Base-by-base conservation (phyloP, 2,113 vertebrate species). In the Ciconia boyciana region DNA sequence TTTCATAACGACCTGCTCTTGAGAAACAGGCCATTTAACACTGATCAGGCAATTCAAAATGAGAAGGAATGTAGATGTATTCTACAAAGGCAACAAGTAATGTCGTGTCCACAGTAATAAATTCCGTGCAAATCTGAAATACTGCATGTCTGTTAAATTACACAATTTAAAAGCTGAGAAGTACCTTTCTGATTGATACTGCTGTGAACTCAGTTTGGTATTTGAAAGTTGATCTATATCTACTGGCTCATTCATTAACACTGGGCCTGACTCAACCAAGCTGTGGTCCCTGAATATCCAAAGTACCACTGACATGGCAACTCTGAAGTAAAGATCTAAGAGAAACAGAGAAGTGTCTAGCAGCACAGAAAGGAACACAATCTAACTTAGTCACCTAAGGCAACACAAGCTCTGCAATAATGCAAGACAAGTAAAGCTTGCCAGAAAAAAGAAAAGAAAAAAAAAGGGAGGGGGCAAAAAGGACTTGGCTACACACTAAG, bases 91-190 rank as follows among this genome's bases (percentile, higher is more conserved):
- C 11, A 81, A 61, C 16, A 46, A 90, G 26, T 31, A 54, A n/a
- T 9, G 19, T 15, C 0, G 0, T 4, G 4, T 32, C 36, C 62
- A 83, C 36, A 87, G n/a, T 16, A 71, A 78, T 7, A 52, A 6
- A 51, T 28, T 75, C 36, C 66, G 24, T 41, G 21, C 19, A 87
- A 44, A 79, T 64, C 26, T 49, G 65, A 91, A 89, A 91, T 65
- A 61, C 8, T 84, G 34, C 52, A 8, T 5, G 15, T 46, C n/a
- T 89, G 22, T 58, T 48, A 70, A 55, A 44, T 31, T 52, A 70
- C 18, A 39, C 29, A 78, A n/a, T 57, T 71, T 32, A 60, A 86
- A 93, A 93, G 32, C 51, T 62, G 60, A 24, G 43, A 86, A 86
- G 49, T 70, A 74, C 20, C 28, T 34, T 70, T 89, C 49, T 82